These are phyloP conservation scores for Lagocephalus sceleratus DNA, from an alignment of 2,797 vertebrate species.

Conservation along the genomic window DNA sequence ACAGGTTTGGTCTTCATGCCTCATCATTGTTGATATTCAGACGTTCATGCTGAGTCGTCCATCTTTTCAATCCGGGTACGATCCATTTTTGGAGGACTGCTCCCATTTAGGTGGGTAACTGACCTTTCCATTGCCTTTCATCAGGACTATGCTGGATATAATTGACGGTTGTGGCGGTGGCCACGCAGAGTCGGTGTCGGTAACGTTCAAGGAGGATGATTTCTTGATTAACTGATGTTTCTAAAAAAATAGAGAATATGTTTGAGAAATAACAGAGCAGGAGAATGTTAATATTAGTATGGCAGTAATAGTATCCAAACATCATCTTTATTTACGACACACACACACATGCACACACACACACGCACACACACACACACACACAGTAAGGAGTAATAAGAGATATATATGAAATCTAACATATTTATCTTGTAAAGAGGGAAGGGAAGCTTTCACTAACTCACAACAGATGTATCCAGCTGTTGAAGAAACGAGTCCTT, in stretches of 20 bases:
- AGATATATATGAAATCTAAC: not conserved
- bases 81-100: constrained; percentile 1
- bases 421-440: not conserved
- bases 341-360: too few relatives aligned
- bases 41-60: too few relatives aligned
- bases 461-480: constrained; percentile 72
- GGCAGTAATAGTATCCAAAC: too few relatives aligned
- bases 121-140: constrained; percentile 99
- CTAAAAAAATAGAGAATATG: constrained; percentile 57
- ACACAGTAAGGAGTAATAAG: not conserved
- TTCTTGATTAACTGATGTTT: constrained; percentile 95
- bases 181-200: constrained; percentile 97
- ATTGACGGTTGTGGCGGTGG: constrained; percentile 94
- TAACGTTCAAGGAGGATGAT: constrained; percentile 91
- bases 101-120: constrained; percentile 50
- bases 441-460: not conserved
- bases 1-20: too few relatives aligned
- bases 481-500: constrained; percentile 96
- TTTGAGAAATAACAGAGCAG: constrained; percentile 2
- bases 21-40: too few relatives aligned
- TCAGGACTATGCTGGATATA: constrained; percentile 95
- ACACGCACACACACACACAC: too few relatives aligned
- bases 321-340: too few relatives aligned
- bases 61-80: not conserved
- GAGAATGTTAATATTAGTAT: not conserved